Evolutionary conservation across 2,888 invertebrate species (phyloP), one percentile per base, ranked within the genome.

Genomic region (Ptychoptera albimana): DNA sequence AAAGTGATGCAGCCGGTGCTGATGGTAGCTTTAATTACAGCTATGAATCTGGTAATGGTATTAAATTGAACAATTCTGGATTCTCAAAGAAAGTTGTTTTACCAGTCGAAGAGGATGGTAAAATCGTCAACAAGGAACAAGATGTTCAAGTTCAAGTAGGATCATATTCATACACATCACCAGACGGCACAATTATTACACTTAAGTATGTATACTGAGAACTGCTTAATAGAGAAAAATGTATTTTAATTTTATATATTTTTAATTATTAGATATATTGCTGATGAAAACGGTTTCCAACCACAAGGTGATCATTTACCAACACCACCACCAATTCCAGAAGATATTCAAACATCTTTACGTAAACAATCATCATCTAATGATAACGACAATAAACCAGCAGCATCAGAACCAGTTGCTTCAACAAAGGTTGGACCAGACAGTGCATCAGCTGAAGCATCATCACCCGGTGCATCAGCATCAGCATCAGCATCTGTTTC

Each of bases 21-120:
- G 67, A 69, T 59, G 70, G 70, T 35, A 66, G 63, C 50, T 69
- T 63, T 47, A 69, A 64, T 49, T 42, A 30, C 54, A 83, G 83
- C 59, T 84, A 78, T 52, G 83, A 83, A 68, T 81, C 83, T 14
- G 82, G 77, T 3, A 82, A 84, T 59, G 83, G 83, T 46, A 83
- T 83, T 46, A 74, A 77, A 54, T 76, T 82, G 1, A 79, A 82
- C 64, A 81, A 82, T 61, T 70, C 69, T 37, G 79, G 82, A 16
- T 81, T 74, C 57, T 68, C 79, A 52, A 83, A 82, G 62, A 70
- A 74, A 48, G 59, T 75, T 35, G 67, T 72, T 8, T 64, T 65
- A 51, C 56, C 63, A 41, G 63, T 66, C 42, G 68, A 66, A 13
- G 63, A 60, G 12, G 55, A 61, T 9, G 62, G 65, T 47, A 67